phyloP scores from a whole-genome alignment of 2,888 invertebrate genomes.

The Xanthorhoe spadicearia region DNA sequence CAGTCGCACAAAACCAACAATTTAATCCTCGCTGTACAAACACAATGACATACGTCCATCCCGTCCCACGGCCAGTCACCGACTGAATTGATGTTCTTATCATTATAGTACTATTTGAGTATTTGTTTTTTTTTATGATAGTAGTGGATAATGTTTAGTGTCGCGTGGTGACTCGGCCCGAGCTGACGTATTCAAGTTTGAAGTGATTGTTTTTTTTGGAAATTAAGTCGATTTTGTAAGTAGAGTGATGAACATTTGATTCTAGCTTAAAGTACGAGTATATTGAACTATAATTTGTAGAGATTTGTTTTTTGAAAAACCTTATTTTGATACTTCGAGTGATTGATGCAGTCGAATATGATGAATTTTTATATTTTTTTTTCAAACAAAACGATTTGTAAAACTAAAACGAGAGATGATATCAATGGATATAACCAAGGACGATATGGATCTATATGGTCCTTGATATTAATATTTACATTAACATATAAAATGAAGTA shows the following conservation, averaged over 20 bases:
- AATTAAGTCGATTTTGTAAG: constrained; percentile 41
- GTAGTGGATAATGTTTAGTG: constrained; percentile 56
- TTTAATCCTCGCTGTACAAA: neutral
- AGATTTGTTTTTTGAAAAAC: no score
- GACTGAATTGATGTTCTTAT: constrained; percentile 31
- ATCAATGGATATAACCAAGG: no score
- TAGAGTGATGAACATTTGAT: constrained; percentile 11
- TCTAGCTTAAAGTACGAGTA: no score
- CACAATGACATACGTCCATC: constrained; percentile 30
- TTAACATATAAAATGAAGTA: no score
- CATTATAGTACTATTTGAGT: constrained; percentile 45
- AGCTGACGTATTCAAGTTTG: constrained; percentile 51
- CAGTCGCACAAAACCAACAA: neutral
- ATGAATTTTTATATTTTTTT: no score
- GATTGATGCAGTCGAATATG: no score
- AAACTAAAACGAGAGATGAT: no score
- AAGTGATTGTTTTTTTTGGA: constrained; percentile 29
- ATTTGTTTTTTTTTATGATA: constrained; percentile 72
- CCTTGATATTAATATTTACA: no score
- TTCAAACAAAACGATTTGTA: no score
- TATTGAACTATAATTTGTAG: no score
- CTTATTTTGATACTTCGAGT: no score
- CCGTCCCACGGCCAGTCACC: neutral
- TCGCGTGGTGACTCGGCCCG: constrained; percentile 58
- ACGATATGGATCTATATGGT: no score